Conservation (phyloP, 2,888 invertebrate species). For the Xestia sexstrigata region DNA sequence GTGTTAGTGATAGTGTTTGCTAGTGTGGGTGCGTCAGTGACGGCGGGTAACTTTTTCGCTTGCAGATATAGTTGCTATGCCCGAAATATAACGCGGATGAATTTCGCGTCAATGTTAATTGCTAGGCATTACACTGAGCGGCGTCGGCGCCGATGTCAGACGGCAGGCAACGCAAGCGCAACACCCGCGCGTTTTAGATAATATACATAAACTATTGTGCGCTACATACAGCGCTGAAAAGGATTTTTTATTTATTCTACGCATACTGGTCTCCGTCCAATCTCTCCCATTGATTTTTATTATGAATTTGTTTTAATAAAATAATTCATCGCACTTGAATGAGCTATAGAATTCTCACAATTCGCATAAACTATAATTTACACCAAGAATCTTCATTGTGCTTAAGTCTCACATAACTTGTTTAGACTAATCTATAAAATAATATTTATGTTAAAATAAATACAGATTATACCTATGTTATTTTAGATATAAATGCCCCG, state of each 20-base stretch:
- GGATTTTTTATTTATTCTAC: constrained; percentile 15
- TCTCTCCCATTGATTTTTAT: neutral
- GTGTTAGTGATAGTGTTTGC: constrained; percentile 74
- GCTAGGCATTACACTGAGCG: constrained; percentile 76
- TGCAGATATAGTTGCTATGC: constrained; percentile 88
- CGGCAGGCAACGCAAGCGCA: constrained; percentile 57
- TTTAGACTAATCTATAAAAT: neutral
- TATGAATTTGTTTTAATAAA: constrained; percentile 13
- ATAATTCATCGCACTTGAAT: neutral
- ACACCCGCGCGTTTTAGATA: constrained; percentile 54
- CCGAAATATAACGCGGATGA: constrained; percentile 88
- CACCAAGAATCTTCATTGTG: constrained; percentile 27
- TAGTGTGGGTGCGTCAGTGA: constrained; percentile 81
- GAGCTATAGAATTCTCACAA: constrained; percentile 18
- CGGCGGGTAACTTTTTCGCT: constrained; percentile 86
- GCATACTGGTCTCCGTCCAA: neutral
- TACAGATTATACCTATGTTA: neutral
- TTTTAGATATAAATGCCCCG: neutral
- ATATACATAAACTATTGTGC: constrained; percentile 40
- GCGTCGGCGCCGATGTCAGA: constrained; percentile 66
- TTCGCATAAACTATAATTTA: constrained; percentile 11
- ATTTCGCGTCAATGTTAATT: constrained; percentile 85
- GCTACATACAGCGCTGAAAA: constrained; percentile 20
- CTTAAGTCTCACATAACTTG: constrained; percentile 12
- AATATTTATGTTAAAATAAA: neutral